phyloP scores from a whole-genome alignment of 2,113 vertebrate genomes.

The Scopus umbretta region DNA sequence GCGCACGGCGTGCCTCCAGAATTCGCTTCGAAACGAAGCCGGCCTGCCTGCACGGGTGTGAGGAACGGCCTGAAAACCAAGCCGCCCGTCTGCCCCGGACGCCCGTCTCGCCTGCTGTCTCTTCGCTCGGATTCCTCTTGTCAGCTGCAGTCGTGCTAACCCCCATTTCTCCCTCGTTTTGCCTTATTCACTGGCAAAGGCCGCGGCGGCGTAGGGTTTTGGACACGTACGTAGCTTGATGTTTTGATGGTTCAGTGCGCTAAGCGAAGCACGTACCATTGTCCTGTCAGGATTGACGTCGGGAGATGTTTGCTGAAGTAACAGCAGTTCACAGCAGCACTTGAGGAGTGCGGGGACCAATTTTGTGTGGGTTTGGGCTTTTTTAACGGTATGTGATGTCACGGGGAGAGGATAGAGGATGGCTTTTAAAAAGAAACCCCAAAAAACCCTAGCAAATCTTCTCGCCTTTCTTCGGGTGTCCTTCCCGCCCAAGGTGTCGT shows the following conservation, averaged over 20 bases:
- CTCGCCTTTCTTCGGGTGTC: background rate
- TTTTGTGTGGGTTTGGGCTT: background rate
- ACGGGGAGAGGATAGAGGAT: background rate
- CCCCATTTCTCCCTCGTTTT: background rate
- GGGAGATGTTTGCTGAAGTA: background rate
- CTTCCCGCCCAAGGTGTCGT: background rate
- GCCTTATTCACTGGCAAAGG: background rate
- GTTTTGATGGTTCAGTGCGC: background rate
- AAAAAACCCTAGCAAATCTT: background rate
- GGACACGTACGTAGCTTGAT: accelerated
- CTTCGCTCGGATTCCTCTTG: background rate
- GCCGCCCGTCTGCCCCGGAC: background rate
- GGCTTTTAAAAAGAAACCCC: background rate
- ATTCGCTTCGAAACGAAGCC: background rate
- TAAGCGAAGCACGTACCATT: accelerated
- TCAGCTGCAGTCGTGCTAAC: accelerated
- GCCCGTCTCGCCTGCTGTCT: accelerated
- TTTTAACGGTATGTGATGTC: background rate
- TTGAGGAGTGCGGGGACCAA: background rate
- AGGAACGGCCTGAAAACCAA: accelerated
- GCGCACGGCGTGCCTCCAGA: accelerated
- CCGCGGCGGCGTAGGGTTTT: accelerated
- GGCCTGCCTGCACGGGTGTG: background rate
- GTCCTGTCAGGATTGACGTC: background rate
- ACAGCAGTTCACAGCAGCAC: background rate